phyloP scores from a whole-genome alignment of 64 coral and sea anemone species.

The Pachyseris speciosa region DNA sequence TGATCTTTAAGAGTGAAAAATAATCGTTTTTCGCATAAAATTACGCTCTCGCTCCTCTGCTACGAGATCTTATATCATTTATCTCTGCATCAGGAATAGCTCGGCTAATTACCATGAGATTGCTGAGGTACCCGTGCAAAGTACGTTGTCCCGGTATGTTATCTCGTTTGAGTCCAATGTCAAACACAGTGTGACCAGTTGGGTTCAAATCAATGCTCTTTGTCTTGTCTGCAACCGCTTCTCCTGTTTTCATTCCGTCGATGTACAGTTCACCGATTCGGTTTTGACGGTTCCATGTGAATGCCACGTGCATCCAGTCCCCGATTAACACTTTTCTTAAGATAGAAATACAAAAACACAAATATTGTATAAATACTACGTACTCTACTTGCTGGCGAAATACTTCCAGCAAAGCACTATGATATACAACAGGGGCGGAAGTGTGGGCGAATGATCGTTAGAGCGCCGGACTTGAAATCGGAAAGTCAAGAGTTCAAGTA shows the following conservation, averaged over 20 bases:
- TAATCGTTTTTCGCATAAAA: no score
- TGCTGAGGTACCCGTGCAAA: not conserved
- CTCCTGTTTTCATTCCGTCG: not conserved
- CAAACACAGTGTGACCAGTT: not conserved
- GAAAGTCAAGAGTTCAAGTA: no score
- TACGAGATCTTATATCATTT: not conserved
- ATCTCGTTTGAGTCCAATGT: conserved; percentile 17
- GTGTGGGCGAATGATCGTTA: no score
- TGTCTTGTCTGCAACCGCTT: not conserved
- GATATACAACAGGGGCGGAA: no score
- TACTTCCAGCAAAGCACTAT: no score
- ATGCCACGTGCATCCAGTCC: not conserved
- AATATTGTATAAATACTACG: no score
- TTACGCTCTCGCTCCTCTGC: no score
- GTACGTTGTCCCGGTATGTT: not conserved
- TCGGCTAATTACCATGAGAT: not conserved
- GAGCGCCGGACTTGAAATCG: no score
- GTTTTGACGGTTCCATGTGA: not conserved
- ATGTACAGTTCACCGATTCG: not conserved
- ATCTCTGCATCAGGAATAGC: not conserved
- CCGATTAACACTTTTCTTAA: not conserved
- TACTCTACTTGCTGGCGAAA: no score
- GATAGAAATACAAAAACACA: not conserved
- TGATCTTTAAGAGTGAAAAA: no score
- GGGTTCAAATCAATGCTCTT: not conserved